phyloP scores from a whole-genome alignment of 2,113 vertebrate species.

The Marmota monax region DNA sequence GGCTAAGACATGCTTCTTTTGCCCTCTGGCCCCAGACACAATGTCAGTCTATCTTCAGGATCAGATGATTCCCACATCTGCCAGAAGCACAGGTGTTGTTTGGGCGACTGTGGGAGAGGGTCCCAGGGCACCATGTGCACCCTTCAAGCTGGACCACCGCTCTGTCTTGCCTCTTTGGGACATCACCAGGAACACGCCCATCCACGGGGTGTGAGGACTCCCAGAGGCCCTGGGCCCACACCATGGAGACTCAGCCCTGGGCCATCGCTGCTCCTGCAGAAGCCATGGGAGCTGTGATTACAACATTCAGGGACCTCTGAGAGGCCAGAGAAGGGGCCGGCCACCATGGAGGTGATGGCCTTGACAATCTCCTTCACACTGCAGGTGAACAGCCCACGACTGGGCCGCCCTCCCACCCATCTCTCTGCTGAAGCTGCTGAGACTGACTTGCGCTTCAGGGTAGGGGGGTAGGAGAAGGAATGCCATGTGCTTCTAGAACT shows the following conservation, averaged over 20 bases:
- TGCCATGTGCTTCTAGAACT: background rate
- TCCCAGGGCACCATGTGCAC: too few species aligned
- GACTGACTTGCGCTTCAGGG: background rate
- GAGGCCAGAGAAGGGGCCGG: background rate
- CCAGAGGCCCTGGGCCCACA: background rate
- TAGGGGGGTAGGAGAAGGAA: background rate
- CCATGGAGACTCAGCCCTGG: background rate
- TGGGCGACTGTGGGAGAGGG: background rate
- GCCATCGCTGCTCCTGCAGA: background rate
- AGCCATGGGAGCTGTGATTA: background rate
- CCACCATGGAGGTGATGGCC: background rate
- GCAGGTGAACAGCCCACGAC: background rate
- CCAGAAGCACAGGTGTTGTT: too few species aligned
- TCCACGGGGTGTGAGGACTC: background rate
- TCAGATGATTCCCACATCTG: background rate
- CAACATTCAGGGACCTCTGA: background rate
- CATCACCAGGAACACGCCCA: background rate
- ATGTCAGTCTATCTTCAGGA: background rate
- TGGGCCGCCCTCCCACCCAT: background rate
- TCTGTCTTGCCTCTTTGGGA: background rate
- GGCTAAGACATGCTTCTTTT: background rate
- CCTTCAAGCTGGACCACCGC: background rate
- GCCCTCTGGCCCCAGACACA: background rate
- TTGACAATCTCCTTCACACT: background rate
- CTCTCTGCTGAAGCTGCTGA: background rate